These are phyloP conservation scores for Antheraea mylitta DNA, from an alignment of 1,140 invertebrate species.

Conservation along the genomic window DNA sequence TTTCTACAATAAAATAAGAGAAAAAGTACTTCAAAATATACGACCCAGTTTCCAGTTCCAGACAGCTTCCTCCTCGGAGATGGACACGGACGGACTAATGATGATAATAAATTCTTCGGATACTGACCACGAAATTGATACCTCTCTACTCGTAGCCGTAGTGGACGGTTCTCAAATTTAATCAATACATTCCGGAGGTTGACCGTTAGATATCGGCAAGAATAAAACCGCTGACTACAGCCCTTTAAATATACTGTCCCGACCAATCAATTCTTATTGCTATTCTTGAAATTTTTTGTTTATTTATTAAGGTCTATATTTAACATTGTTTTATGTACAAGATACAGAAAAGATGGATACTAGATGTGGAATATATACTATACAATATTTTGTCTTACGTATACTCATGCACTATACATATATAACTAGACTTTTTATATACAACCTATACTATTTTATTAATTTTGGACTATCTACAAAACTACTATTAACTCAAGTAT, in stretches of 20 bases:
- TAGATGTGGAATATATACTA: no score
- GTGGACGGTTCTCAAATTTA: slow-evolving; percentile 11
- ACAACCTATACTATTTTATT: no score
- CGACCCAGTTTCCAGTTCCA: not conserved
- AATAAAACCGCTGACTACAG: not conserved
- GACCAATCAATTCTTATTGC: not conserved
- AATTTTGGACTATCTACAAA: no score
- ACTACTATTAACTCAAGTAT: no score
- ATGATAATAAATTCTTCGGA: slow-evolving; percentile 5
- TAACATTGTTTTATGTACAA: no score
- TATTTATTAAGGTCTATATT: no score
- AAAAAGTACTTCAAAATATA: not conserved
- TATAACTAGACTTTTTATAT: no score
- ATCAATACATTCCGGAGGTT: slow-evolving; percentile 17
- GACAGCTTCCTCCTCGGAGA: not conserved
- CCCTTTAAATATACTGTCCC: not conserved
- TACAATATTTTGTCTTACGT: no score
- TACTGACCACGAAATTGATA: slow-evolving; percentile 11
- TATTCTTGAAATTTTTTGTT: not conserved
- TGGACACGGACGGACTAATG: not conserved
- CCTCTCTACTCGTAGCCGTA: slow-evolving; percentile 6
- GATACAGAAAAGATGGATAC: no score
- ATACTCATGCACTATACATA: no score
- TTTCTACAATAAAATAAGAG: not conserved
- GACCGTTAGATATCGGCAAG: slow-evolving; percentile 13